Percentiles rank a stretch among this genome's conserved stretches.
Conservation (phyloP, 2,797 vertebrate genomes). For the Microchirus variegatus region DNA sequence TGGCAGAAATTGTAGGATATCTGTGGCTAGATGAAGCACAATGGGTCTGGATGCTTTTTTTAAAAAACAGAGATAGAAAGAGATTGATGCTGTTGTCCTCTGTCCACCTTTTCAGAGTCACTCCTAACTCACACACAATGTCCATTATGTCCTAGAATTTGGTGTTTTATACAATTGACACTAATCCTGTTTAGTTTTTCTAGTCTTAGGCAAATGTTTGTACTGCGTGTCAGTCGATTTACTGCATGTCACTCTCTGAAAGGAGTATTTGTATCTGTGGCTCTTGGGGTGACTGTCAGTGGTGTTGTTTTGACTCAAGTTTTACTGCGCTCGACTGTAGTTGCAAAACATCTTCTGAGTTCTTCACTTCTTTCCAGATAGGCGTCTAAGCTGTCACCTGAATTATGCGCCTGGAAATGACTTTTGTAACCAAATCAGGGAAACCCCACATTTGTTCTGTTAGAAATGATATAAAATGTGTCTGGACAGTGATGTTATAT, state of each 20-base stretch:
- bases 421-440: too few species aligned
- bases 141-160: conserved; percentile 19
- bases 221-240: conserved; percentile 35
- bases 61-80: conserved; percentile 32
- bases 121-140: not conserved
- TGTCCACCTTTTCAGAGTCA: conserved; percentile 35
- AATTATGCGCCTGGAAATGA: too few species aligned
- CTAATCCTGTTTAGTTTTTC: conserved; percentile 49
- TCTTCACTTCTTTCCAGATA: too few species aligned
- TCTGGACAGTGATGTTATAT: too few species aligned
- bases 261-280: not conserved
- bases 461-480: too few species aligned
- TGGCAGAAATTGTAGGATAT: conserved; percentile 52
- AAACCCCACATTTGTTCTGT: too few species aligned
- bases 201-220: conserved; percentile 25
- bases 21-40: conserved; percentile 52
- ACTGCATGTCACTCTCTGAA: conserved; percentile 31
- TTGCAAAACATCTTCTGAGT: too few species aligned
- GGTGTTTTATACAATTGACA: conserved; percentile 26
- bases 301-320: too few species aligned
- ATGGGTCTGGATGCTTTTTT: conserved; percentile 44
- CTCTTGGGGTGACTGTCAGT: too few species aligned
- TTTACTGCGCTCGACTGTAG: too few species aligned
- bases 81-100: conserved; percentile 39
- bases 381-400: too few species aligned